Evolutionary conservation across 2,888 invertebrate genomes (phyloP).

Genomic region (Germaria angustata): DNA sequence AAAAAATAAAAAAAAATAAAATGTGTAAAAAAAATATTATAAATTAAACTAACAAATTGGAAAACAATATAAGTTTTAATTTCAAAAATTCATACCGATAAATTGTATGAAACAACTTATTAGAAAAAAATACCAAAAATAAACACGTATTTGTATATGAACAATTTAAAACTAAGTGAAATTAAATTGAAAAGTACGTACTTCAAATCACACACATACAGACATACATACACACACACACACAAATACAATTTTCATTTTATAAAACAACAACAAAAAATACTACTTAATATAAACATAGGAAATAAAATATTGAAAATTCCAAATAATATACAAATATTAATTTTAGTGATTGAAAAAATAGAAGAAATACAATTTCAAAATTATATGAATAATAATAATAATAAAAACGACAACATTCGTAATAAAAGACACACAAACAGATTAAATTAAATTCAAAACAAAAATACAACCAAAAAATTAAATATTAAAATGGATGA

Average conservation of each 20-base stretch:
- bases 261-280: constrained; percentile 17
- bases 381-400: constrained; percentile 58
- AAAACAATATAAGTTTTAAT: background rate
- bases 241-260: background rate
- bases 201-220: constrained; percentile 51
- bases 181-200: constrained; percentile 46
- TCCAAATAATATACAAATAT: constrained; percentile 36
- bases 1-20: constrained; percentile 1
- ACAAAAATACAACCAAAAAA: constrained; percentile 15
- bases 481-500: constrained; percentile 50
- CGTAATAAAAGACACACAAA: constrained; percentile 10
- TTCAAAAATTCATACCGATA: background rate
- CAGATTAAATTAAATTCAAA: constrained; percentile 5
- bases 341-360: constrained; percentile 67
- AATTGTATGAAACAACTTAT: constrained; percentile 26
- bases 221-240: background rate
- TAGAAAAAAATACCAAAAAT: constrained; percentile 18
- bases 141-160: constrained; percentile 35
- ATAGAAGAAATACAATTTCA: constrained; percentile 46
- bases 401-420: constrained; percentile 58
- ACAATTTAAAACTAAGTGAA: constrained; percentile 43
- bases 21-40: constrained; percentile 41
- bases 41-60: background rate
- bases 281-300: constrained; percentile 43
- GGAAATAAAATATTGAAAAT: constrained; percentile 36